phyloP scores from a whole-genome alignment of 2,888 invertebrate species.

The Drosophila villosipedis region DNA sequence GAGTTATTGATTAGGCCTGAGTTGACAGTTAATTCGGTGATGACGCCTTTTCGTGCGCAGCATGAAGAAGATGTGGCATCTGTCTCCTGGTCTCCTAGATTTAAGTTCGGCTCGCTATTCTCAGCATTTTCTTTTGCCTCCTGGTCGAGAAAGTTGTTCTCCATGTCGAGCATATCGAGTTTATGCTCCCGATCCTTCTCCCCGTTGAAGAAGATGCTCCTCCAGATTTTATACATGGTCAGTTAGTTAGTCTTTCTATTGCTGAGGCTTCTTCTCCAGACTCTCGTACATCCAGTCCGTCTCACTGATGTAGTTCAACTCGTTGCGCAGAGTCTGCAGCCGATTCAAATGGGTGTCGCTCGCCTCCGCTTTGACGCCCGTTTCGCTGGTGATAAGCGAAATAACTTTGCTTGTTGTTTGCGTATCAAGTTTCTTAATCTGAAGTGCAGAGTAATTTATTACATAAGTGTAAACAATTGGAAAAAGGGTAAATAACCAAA shows the following conservation, averaged over 20 bases:
- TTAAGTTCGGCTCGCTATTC: slow-evolving; percentile 12
- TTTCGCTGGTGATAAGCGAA: slow-evolving; percentile 74
- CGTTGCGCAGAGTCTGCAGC: slow-evolving; percentile 90
- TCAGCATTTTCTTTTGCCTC: slow-evolving; percentile 33
- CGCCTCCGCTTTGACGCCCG: slow-evolving; percentile 86
- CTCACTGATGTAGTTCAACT: slow-evolving; percentile 91
- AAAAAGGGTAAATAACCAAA: background rate
- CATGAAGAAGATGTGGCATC: slow-evolving; percentile 20
- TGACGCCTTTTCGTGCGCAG: slow-evolving; percentile 85
- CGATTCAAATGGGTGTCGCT: slow-evolving; percentile 90
- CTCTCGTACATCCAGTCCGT: slow-evolving; percentile 93
- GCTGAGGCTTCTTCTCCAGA: slow-evolving; percentile 86
- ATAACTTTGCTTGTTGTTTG: slow-evolving; percentile 72
- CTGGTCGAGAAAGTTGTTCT: slow-evolving; percentile 85
- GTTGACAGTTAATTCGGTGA: slow-evolving; percentile 87
- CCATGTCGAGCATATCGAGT: slow-evolving; percentile 85
- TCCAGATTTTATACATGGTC: slow-evolving; percentile 24
- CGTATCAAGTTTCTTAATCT: slow-evolving; percentile 58
- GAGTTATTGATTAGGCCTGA: slow-evolving; percentile 88
- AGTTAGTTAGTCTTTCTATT: slow-evolving; percentile 5
- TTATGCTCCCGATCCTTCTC: slow-evolving; percentile 84
- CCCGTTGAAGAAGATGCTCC: background rate
- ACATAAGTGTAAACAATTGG: background rate
- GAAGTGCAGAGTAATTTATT: background rate
- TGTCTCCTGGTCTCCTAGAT: background rate